Evolutionary conservation across 2,888 invertebrate species (phyloP).

Genomic region (Luperina nickerlii): DNA sequence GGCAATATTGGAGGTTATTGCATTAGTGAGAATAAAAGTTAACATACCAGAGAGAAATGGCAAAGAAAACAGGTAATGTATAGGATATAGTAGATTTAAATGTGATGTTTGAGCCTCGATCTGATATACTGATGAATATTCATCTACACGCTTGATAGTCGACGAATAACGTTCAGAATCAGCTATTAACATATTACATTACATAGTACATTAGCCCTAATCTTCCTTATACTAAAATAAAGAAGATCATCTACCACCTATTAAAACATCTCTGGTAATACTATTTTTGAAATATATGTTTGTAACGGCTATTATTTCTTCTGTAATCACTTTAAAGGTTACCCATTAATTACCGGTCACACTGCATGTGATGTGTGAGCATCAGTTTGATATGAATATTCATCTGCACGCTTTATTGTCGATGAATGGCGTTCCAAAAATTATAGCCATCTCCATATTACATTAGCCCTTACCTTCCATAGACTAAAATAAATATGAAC

Average conservation of each 20-base stretch:
- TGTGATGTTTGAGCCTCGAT: not conserved
- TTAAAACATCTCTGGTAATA: not conserved
- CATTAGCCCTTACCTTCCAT: conserved; percentile 9
- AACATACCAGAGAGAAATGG: not conserved
- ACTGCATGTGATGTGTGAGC: not conserved
- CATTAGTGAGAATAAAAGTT: conserved; percentile 8
- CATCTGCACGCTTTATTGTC: conserved; percentile 45
- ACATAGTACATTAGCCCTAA: conserved; percentile 14
- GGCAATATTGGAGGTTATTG: conserved; percentile 1
- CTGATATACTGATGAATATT: conserved; percentile 45
- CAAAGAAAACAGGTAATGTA: not conserved
- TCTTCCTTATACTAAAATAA: not conserved
- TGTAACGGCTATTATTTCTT: not conserved
- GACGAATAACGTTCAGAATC: conserved; percentile 30
- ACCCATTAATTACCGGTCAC: not conserved
- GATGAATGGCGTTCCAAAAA: conserved; percentile 25
- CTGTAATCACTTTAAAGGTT: not conserved
- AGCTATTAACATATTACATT: conserved; percentile 15
- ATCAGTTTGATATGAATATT: conserved; percentile 48
- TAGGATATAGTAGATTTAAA: not conserved
- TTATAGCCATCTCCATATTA: conserved; percentile 7
- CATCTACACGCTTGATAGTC: conserved; percentile 40
- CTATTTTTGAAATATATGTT: not conserved
- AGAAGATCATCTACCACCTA: not conserved
- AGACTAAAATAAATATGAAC: not conserved